Conservation (phyloP, 2,888 invertebrate genomes). For the Agrotis clavis region DNA sequence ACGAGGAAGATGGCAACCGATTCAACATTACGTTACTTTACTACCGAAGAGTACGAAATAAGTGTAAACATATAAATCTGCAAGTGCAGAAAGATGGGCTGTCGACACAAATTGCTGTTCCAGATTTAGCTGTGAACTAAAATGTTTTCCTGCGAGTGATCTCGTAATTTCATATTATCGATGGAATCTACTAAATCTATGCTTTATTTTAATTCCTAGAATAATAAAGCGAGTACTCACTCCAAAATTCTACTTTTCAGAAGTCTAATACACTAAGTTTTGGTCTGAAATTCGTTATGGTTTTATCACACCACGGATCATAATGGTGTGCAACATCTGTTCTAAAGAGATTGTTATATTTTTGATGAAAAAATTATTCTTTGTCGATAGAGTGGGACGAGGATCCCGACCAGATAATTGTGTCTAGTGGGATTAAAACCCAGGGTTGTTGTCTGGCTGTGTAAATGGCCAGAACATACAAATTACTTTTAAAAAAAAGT, state of each 20-base stretch:
- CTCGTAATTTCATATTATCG: constrained; percentile 9
- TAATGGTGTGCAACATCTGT: not conserved
- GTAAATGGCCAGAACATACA: too few relatives aligned
- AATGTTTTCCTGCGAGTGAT: constrained; percentile 22
- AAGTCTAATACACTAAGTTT: not conserved
- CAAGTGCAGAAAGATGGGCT: constrained; percentile 14
- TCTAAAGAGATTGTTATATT: too few relatives aligned
- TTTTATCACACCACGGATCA: not conserved
- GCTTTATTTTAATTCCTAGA: not conserved
- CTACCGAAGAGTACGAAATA: constrained; percentile 4
- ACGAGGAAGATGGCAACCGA: not conserved
- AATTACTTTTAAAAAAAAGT: too few relatives aligned
- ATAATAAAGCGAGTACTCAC: not conserved
- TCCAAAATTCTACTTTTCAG: too few relatives aligned
- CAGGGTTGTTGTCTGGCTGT: too few relatives aligned
- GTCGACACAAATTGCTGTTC: constrained; percentile 27
- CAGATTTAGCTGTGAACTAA: constrained; percentile 35
- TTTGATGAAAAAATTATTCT: too few relatives aligned
- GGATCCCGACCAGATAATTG: too few relatives aligned
- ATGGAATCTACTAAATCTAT: not conserved
- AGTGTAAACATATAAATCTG: constrained; percentile 32
- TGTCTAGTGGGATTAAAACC: too few relatives aligned
- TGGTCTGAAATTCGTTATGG: not conserved
- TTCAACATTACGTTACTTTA: constrained; percentile 20
- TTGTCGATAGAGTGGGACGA: too few relatives aligned